Evolutionary conservation across 2,113 vertebrate genomes (phyloP), one percentile per base, ranked within the genome.

Genomic region (Pluvialis apricaria): DNA sequence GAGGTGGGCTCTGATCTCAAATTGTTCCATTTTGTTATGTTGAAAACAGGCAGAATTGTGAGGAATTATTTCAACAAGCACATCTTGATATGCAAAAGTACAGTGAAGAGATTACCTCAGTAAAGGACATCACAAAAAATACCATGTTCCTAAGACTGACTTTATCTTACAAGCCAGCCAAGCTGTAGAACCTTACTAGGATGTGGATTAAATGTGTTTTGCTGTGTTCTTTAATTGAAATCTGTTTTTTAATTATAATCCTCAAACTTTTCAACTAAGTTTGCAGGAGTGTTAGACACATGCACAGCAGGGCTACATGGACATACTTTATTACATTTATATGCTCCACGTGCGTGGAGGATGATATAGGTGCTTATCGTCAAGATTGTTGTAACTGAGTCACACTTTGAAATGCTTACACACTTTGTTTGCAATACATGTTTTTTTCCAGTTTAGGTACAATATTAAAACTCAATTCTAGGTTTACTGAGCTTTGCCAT

Each of bases 1-100:
- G 99, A 99, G 99, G 99, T 99, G 94, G 92, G 47, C 28, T n/a
- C 70, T 77, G 24, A 84, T 80, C 24, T 69, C 28, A 26, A 2
- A 34, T 75, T 73, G n/a, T 42, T 88, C 7, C 57, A 34, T 71
- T 84, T 38, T 52, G 11, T 47, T 47, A 9, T 2, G 1, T 44
- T 71, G 75, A 66, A 29, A 87, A 54, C 54, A 20, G 32, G 29
- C 5, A 69, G 51, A 52, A 51, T 70, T 78, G 28, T 16, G 38
- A 44, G 38, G 11, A 76, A 22, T 85, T 61, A 57, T 62, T 69
- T 66, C 13, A 36, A 3, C 17, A 15, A 78, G 57, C 0, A 0
- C 10, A 40, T 52, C 29, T 64, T 22, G 31, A 38, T 36, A 55
- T 8, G 38, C 20, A 24, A 4, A 79, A 82, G 65, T 55, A 15